phyloP scores from a whole-genome alignment of 2,888 invertebrate species.

The Eristalis pertinax region DNA sequence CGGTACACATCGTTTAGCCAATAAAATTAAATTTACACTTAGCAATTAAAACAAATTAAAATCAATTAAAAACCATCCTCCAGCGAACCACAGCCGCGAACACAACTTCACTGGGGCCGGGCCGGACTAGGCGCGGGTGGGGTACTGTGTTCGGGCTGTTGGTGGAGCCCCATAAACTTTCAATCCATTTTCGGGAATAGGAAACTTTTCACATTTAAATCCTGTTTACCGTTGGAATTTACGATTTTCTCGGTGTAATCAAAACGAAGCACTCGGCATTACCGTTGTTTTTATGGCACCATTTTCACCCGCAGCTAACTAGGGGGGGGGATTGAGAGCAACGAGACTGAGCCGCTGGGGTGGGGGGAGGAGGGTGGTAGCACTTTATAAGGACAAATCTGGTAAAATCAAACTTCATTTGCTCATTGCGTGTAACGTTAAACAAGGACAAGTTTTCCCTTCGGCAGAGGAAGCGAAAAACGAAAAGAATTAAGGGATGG shows the following conservation, averaged over 20 bases:
- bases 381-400: conserved; percentile 54
- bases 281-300: conserved; percentile 59
- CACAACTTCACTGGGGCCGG: background rate
- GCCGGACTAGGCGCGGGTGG: background rate
- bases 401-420: conserved; percentile 62
- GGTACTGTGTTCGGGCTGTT: background rate
- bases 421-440: conserved; percentile 58
- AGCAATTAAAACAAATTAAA: conserved; percentile 68
- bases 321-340: background rate
- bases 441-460: conserved; percentile 41
- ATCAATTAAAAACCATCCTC: conserved; percentile 60
- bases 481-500: background rate
- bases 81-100: conserved; percentile 1
- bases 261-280: conserved; percentile 52
- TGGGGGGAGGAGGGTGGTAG: no score
- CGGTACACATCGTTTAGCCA: background rate
- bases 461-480: background rate
- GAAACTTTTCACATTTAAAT: conserved; percentile 67
- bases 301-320: conserved; percentile 33
- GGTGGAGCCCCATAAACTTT: conserved; percentile 48
- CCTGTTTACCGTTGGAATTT: conserved; percentile 52
- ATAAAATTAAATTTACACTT: conserved; percentile 58
- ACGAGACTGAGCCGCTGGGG: background rate
- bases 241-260: conserved; percentile 50
- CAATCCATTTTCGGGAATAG: conserved; percentile 58